phyloP scores from a whole-genome alignment of 30 jellyfish, hydroid and myxozoan genomes.

The Turritopsis rubra region DNA sequence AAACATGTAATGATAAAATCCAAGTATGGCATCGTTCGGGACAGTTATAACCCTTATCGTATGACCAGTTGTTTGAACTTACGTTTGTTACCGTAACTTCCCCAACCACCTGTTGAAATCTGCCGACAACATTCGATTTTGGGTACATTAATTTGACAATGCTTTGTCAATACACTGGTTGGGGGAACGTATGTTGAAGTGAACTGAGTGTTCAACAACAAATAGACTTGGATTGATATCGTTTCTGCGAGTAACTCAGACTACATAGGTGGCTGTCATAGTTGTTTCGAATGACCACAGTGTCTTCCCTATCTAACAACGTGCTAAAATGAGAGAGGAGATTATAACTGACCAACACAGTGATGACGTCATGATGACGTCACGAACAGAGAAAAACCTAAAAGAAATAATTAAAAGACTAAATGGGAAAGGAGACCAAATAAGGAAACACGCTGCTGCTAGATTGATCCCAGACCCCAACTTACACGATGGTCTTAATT shows the following conservation, averaged over 20 bases:
- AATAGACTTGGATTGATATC: background rate
- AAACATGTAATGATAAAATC: no score
- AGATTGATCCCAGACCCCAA: no score
- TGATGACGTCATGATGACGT: background rate
- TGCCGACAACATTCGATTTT: no score
- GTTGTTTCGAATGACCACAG: conserved; percentile 52
- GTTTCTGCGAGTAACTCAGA: conserved; percentile 24
- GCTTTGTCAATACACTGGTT: no score
- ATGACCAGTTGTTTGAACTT: no score
- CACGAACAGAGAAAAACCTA: background rate
- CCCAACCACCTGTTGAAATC: no score
- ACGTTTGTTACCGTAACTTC: no score
- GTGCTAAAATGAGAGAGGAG: conserved; percentile 43
- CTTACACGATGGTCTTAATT: background rate
- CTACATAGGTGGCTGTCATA: conserved; percentile 14
- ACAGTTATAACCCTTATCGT: no score
- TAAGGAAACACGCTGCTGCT: background rate
- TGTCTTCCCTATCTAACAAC: conserved; percentile 75
- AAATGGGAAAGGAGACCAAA: background rate
- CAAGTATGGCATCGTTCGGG: no score
- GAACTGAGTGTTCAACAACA: conserved; percentile 2
- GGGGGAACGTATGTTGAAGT: no score
- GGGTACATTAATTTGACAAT: no score
- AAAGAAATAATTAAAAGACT: background rate
- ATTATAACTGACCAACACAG: no score